Conservation (phyloP, 1,140 invertebrate species). For the Drosophila kurseongensis region DNA sequence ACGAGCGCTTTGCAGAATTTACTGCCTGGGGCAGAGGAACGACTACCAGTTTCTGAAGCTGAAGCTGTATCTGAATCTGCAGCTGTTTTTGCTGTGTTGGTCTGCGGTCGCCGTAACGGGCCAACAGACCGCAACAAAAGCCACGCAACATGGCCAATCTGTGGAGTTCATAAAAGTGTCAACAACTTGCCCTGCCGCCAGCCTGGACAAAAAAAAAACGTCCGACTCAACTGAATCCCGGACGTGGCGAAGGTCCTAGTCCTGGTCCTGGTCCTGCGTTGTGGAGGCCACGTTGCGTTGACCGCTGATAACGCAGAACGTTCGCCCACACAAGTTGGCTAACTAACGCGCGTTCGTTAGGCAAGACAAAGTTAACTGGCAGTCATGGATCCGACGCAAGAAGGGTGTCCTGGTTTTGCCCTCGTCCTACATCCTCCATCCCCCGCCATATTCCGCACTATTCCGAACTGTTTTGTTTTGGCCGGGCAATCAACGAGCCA, state of each 20-base stretch:
- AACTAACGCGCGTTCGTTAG: conserved; percentile 73
- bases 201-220: conserved; percentile 18
- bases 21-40: conserved; percentile 11
- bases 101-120: conserved; percentile 59
- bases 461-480: conserved; percentile 57
- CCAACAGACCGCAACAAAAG: conserved; percentile 79
- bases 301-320: conserved; percentile 79
- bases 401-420: conserved; percentile 19
- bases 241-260: conserved; percentile 18
- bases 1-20: conserved; percentile 33
- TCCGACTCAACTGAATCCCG: conserved; percentile 33
- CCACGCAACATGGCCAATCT: conserved; percentile 81
- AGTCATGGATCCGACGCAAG: conserved; percentile 48
- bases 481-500: conserved; percentile 57
- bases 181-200: conserved; percentile 66
- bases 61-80: neutral
- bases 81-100: conserved; percentile 7
- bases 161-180: conserved; percentile 82
- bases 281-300: conserved; percentile 57
- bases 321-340: conserved; percentile 35
- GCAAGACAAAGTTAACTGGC: conserved; percentile 74
- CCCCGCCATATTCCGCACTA: neutral
- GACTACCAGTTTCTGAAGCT: too few species aligned
- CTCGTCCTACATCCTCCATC: neutral
- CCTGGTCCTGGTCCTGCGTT: conserved; percentile 31